Evolutionary conservation across 2,888 invertebrate species (phyloP), one percentile per base, ranked within the genome.

Genomic region (Orthosia incerta): DNA sequence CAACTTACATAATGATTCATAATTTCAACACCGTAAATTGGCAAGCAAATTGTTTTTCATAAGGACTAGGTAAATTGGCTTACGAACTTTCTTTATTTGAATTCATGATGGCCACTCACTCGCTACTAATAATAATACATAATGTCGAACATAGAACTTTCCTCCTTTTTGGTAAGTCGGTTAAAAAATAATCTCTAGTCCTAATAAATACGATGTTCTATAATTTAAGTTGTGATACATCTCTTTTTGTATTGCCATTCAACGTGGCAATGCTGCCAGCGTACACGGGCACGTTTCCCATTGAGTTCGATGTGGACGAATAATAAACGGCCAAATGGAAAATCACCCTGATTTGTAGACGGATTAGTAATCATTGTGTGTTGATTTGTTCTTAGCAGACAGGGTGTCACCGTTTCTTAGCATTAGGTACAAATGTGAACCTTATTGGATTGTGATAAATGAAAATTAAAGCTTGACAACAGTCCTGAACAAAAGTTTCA

Each of bases 371-470:
- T 56, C 26, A 62, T 18, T 20, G 39, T 45, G 0, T 45, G 20
- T 56, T 51, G 26, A 45, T 60, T 45, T 60, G 5, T 39, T 39
- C 39, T 39, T 26, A 23, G 39, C 23, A 60, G 31, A 53, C 59
- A 23, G 13, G 16, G 13, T 53, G 48, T 50, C 59, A 53, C 26
- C 20, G 15, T 20, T 53, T 26, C n/a, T 16, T 16, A 23, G 23
- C 20, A 18, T 45, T 0, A 53, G 53, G 4, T 11, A 23, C 3
- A 18, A 45, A 60, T 46, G 4, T 16, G 20, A 20, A 26, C 26
- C 48, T 50, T 76, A 62, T 46, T 63, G 57, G 73, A 53, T 64
- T n/a, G 71, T 57, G n/a, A 75, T 26, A 18, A 62, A 76, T 5
- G 4, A 61, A 76, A 75, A 63, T 18, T 0, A 53, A 62, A 61